phyloP scores from a whole-genome alignment of 1,140 invertebrate species.

The Drosophila sucinea region DNA sequence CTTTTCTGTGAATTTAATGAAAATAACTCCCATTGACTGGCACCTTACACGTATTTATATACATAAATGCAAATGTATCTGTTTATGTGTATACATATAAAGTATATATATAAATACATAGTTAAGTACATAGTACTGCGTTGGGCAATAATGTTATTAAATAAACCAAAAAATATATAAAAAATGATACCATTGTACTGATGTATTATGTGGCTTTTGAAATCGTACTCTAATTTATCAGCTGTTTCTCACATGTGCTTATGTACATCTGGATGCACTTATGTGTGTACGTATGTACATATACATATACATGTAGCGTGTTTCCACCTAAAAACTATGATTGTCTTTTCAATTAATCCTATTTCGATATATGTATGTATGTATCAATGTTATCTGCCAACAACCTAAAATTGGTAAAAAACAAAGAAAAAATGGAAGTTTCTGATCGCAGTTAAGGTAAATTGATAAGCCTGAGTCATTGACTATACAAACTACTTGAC shows the following conservation, averaged over 20 bases:
- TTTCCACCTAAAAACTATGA: background rate
- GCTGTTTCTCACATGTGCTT: constrained; percentile 12
- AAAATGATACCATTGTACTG: background rate
- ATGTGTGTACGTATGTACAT: background rate
- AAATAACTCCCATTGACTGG: background rate
- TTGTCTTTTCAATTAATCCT: no score
- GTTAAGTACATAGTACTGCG: no score
- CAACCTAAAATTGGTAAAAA: no score
- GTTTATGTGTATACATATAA: background rate
- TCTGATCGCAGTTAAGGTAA: background rate
- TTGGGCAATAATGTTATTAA: background rate
- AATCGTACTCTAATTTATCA: background rate
- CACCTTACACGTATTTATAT: constrained; percentile 5
- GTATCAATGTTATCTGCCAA: no score
- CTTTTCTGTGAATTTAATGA: background rate
- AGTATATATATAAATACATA: no score
- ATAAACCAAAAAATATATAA: background rate
- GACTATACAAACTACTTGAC: background rate
- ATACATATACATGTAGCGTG: background rate
- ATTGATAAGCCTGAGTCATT: background rate
- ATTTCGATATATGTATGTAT: no score
- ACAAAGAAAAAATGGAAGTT: no score
- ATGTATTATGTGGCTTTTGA: background rate
- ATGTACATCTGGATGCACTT: constrained; percentile 7
- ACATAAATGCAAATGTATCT: background rate